Base-by-base conservation (phyloP, 2,113 vertebrate genomes). In the Python bivittatus region DNA sequence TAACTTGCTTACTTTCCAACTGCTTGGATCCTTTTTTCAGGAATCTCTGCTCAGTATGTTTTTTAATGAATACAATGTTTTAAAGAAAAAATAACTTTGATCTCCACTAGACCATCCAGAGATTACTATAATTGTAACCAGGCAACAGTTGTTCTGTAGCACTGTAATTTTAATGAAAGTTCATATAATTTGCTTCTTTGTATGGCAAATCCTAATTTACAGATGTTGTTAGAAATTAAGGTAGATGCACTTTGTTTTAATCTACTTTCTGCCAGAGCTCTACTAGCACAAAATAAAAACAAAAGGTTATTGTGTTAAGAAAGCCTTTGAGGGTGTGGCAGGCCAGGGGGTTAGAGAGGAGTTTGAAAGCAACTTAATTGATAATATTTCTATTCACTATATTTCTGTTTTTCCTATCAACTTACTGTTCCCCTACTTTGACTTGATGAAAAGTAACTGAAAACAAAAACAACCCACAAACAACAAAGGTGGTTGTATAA, bases 151-250 rank as follows among this genome's bases (percentile, higher is more conserved):
- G 57, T 95, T 93, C 61, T 92, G 7, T 84, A 91, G 89, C 57
- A 22, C 64, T 96, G 52, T 96, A 95, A 97, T 94, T 96, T 93
- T 93, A 95, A 96, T 96, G 83, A 95, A 95, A 94, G 88, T 92
- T 95, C 53, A 93, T 96, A 96, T 96, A 95, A 96, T 95, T 93
- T 29, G 94, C 89, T 96, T 92, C 86, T 96, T 95, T 53, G 95
- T 93, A 94, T 94, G 95, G 53, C 93, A 97, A 96, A 97, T 96
- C 90, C 89, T 95, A 96, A 97, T 96, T 95, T 97, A 93, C 89
- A 96, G 93, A 96, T 97, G 93, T 95, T 97, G 85, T 15, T 91
- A 92, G 91, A 94, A 94, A 94, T 61, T 42, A 87, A 93, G 29
- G 72, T 92, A 94, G 95, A 95, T 91, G 92, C 93, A 95, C 54